Base-by-base conservation (phyloP, 2,113 vertebrate species). In the Maccullochella peelii region DNA sequence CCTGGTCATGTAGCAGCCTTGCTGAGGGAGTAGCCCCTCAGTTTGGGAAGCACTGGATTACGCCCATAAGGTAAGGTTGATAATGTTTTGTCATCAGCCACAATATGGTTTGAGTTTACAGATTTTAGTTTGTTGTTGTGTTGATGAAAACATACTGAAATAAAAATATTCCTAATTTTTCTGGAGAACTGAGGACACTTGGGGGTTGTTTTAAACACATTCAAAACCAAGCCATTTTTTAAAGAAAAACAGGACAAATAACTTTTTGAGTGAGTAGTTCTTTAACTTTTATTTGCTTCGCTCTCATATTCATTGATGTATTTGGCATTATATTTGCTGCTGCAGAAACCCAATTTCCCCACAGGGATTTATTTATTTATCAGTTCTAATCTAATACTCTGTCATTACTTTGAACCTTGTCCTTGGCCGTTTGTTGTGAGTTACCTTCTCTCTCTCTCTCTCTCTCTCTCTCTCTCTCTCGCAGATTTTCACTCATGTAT, bases 371-470 rank as follows among this genome's bases (percentile, higher is more conserved):
- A 25, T 73, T 82, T 63, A 67, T 77, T 68, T 81, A 78, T 82
- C 62, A 63, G 42, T 70, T 58, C 49, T 58, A 79, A 82, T 83
- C 23, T 33, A 54, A 65, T 50, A 16, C 25, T 50, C 47, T 16
- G 69, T 42, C 57, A 57, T 79, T 65, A 58, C 55, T 70, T 69
- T 72, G n/a, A 33, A 33, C 70, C 49, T 40, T 40, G 73, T 68
- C 69, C 79, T 78, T 73, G 74, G 33, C 62, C 42, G 25, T 78
- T 73, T 86, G 44, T 49, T 82, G 54, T 52, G 40, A 42, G 52
- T 79, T 16, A 65, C 83, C 82, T 80, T 63, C 73, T 86, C 74
- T 87, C 78, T 67, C 25, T 61, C 2, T n/a, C n/a, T n/a, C n/a
- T n/a, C n/a, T n/a, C 78, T 62, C 33, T 5, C 33, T 5, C 33